Base-by-base conservation (phyloP, 2,888 invertebrate genomes). In the Clistopyga incitator region DNA sequence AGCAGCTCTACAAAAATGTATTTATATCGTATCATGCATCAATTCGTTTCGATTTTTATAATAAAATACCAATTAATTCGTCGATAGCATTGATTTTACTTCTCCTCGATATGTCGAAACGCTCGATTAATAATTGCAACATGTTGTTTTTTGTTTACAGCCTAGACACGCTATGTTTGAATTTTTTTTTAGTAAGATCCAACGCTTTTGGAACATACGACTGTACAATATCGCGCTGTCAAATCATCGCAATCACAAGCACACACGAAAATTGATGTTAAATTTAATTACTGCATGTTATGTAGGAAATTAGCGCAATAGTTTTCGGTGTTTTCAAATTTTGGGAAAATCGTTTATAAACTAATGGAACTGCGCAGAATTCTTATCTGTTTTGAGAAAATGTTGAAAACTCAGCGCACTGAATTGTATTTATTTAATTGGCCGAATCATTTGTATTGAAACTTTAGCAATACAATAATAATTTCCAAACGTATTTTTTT, bases 211-310 rank as follows among this genome's bases (percentile, higher is more conserved):
- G 20, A 76, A 54, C 45, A 47, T 65, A 42, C 38, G 75, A 10
- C 68, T 74, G 10, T 74, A 74, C 72, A 74, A 72, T 77, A 13
- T 38, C 23, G 47, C 42, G n/a, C 18, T n/a, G 20, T 20, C 15
- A 20, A 80, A 50, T 56, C 70, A 83, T 68, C 75, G 76, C 84
- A 82, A 72, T 86, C 80, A 83, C 83, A 84, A 70, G 61, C 56
- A 64, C 56, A 23, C 52, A n/a, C 20, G 23, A 29, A 61, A 61
- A 38, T 50, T 13, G 10, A 29, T 59, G 13, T 47, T 25, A n/a
- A 59, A 74, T 47, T n/a, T 13, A 74, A 29, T 61, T n/a, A 74
- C 13, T 18, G 25, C 47, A 15, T 6, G 3, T 45, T n/a, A 47
- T 47, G 72, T 74, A 45, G 59, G 47, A 47, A 74, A 74, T 72